These are phyloP conservation scores for Acanthisitta chloris DNA, from an alignment of 2,113 vertebrate species.

Conservation along the genomic window DNA sequence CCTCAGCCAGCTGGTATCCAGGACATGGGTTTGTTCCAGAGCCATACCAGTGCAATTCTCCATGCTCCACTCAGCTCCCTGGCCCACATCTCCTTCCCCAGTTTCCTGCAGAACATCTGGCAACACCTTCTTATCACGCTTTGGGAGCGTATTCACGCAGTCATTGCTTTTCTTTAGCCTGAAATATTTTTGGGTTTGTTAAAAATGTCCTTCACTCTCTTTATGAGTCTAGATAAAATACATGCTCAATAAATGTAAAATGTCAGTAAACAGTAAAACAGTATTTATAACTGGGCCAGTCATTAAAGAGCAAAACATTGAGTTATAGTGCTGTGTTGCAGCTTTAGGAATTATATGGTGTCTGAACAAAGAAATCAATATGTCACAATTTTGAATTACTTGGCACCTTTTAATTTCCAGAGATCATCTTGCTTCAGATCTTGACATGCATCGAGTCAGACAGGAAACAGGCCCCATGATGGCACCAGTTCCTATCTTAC, in stretches of 20 bases:
- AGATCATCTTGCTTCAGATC: conserved; percentile 6
- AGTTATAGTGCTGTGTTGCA: not conserved
- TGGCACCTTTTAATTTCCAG: not conserved
- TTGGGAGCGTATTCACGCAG: rapidly evolving
- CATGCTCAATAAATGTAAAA: not conserved
- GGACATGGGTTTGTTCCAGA: rapidly evolving
- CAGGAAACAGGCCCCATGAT: not conserved
- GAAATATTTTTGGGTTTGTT: not conserved
- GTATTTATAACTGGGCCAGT: not conserved
- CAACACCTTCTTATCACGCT: not conserved
- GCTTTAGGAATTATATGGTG: not conserved
- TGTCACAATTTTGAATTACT: not conserved
- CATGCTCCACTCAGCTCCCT: not conserved
- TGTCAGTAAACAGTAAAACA: not conserved
- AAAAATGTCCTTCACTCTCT: not conserved
- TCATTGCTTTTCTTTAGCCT: not conserved
- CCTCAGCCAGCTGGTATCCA: not conserved
- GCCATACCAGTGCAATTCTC: not conserved
- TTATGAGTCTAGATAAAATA: not conserved
- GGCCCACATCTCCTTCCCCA: rapidly evolving
- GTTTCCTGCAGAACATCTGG: not conserved
- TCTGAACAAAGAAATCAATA: conserved; percentile 10
- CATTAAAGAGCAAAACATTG: not conserved
- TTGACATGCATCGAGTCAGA: not conserved
- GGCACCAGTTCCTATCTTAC: not conserved